Conservation (phyloP, 2,113 vertebrate genomes). For the Marmota flaviventris region DNA sequence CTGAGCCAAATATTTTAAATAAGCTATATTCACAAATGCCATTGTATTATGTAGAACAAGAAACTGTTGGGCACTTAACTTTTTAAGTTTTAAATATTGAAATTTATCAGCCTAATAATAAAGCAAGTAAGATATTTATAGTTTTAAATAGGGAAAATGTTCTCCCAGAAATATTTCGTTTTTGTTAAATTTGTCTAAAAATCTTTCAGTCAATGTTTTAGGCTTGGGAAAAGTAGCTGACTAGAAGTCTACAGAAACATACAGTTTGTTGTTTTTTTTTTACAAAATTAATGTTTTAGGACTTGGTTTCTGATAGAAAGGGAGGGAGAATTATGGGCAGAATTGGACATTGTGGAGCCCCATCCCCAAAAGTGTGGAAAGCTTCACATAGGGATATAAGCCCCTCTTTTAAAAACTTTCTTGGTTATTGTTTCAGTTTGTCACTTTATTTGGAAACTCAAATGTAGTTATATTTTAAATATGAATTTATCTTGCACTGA, state of each 20-base stretch:
- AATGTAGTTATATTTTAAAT: background rate
- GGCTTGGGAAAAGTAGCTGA: conserved; percentile 29
- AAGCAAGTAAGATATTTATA: background rate
- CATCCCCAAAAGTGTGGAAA: background rate
- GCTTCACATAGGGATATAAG: background rate
- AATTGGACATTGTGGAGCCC: background rate
- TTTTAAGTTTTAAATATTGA: background rate
- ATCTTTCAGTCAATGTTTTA: conserved; percentile 52
- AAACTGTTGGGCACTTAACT: background rate
- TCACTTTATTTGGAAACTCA: background rate
- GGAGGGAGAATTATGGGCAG: background rate
- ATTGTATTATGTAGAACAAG: background rate
- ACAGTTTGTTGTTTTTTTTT: background rate
- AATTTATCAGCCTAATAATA: background rate
- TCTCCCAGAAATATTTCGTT: conserved; percentile 40
- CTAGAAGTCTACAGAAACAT: background rate
- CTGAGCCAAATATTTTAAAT: background rate
- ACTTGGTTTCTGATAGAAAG: conserved; percentile 22
- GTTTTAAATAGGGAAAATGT: conserved; percentile 17
- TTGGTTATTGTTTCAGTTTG: background rate
- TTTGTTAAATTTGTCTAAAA: conserved; percentile 1
- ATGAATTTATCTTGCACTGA: background rate
- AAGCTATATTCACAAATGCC: background rate
- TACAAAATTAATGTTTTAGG: background rate
- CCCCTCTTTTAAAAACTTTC: background rate